Evolutionary conservation across 2,797 vertebrate species (phyloP), one percentile per base, ranked within the genome.

Genomic region (Pantherophis alleghaniensis): DNA sequence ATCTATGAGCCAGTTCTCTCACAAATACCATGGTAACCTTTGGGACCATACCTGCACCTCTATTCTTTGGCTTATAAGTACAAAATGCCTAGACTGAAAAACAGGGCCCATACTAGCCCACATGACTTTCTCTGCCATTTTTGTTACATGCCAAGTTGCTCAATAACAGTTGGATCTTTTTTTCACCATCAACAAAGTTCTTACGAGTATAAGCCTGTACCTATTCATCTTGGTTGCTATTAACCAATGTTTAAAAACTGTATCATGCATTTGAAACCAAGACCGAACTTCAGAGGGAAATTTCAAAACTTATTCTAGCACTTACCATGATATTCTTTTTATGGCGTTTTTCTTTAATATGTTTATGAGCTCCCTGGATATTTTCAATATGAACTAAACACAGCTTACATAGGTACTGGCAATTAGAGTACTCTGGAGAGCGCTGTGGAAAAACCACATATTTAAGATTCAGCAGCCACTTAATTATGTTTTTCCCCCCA

Each of bases 271-370:
- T 89, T 47, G 11, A 47, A 60, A 89, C 20, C 57, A 83, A 83
- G 87, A 88, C 10, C 42, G 32, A 60, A 32, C 32, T 83, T 83
- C 42, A 24, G 20, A 83, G 22, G 20, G 4, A 91, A 86, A 59
- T 7, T 28, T 12, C 91, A n/a, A 88, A 61, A 13, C 10, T n/a
- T 86, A 22, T 91, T 55, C 13, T 13, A 90, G 59, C 89, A 97
- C 98, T 98, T 97, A 98, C 99, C 98, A 98, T 98, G 92, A 99
- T 98, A 97, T 99, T 99, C 98, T 99, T 99, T 98, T 99, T 99
- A 98, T 99, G 99, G 28, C 99, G 98, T 96, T 99, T 99, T 97
- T 99, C 99, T 96, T 99, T 99, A 98, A 99, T 99, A 97, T 99
- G 99, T 96, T 99, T 99, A 98, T 99, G 99, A 88, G 99, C 99